Percentiles rank a stretch among this genome's conserved stretches.
phyloP scores from a whole-genome alignment of 2,797 vertebrate species.

The Molossus molossus region DNA sequence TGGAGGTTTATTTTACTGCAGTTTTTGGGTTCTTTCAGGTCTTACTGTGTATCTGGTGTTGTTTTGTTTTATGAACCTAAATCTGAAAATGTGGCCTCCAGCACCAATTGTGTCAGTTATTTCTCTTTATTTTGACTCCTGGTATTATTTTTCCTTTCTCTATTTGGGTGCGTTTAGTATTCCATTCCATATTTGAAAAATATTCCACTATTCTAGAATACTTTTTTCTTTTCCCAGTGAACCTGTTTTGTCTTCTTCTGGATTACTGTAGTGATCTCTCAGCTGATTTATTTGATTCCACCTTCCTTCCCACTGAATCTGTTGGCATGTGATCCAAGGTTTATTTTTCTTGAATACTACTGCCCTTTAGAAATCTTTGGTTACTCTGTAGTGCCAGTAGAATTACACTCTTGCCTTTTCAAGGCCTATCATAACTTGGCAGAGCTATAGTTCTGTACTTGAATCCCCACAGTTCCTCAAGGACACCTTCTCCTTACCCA shows the following conservation, averaged over 20 bases:
- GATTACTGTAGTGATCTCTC: background rate
- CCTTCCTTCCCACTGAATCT: background rate
- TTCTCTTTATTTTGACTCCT: background rate
- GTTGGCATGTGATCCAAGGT: background rate
- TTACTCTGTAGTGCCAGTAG: background rate
- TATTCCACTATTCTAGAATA: background rate
- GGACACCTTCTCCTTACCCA: background rate
- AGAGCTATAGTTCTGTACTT: background rate
- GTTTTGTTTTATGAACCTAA: slow-evolving; percentile 25
- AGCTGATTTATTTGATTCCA: background rate
- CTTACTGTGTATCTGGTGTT: background rate
- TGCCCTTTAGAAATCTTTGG: background rate
- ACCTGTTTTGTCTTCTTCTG: background rate
- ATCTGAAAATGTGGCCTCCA: background rate
- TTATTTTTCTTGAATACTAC: background rate
- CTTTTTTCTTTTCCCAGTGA: background rate
- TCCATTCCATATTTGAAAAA: background rate
- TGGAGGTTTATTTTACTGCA: background rate
- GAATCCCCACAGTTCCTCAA: background rate
- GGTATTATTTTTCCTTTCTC: background rate
- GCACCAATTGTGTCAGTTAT: background rate
- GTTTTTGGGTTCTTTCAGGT: background rate
- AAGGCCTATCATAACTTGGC: background rate
- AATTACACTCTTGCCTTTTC: background rate
- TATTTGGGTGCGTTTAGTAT: background rate